These are phyloP conservation scores for Holocentrus rufus DNA, from an alignment of 2,797 vertebrate species.

Conservation along the genomic window DNA sequence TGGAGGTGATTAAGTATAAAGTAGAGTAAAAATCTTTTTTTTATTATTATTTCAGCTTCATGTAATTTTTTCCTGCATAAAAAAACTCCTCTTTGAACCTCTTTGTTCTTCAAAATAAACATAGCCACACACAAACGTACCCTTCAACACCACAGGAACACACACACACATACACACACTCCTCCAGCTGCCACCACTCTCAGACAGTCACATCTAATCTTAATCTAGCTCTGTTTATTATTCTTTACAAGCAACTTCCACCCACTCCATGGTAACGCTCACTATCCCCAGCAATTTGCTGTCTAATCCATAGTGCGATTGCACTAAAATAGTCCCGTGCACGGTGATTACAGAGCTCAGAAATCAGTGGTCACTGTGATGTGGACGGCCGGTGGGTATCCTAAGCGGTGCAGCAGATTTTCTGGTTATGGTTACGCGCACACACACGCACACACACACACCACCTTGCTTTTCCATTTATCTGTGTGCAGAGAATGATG, in stretches of 20 bases:
- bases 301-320: conserved; percentile 82
- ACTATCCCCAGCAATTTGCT: conserved; percentile 72
- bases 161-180: neutral
- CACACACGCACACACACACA: conserved; percentile 38
- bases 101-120: neutral
- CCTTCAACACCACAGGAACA: too few relatives aligned
- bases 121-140: neutral
- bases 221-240: conserved; percentile 82
- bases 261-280: conserved; percentile 80
- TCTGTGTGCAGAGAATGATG: conserved; percentile 70
- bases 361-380: conserved; percentile 82
- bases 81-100: conserved; percentile 11
- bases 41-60: conserved; percentile 22
- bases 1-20: conserved; percentile 49
- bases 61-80: neutral
- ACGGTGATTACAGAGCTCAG: conserved; percentile 82
- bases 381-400: conserved; percentile 79
- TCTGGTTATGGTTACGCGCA: conserved; percentile 61
- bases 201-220: conserved; percentile 54
- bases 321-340: conserved; percentile 81
- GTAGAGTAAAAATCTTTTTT: conserved; percentile 6
- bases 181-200: conserved; percentile 17
- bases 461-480: conserved; percentile 83
- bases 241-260: conserved; percentile 77
- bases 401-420: conserved; percentile 82